phyloP scores from a whole-genome alignment of 2,888 invertebrate genomes.

The Adelphocoris suturalis region DNA sequence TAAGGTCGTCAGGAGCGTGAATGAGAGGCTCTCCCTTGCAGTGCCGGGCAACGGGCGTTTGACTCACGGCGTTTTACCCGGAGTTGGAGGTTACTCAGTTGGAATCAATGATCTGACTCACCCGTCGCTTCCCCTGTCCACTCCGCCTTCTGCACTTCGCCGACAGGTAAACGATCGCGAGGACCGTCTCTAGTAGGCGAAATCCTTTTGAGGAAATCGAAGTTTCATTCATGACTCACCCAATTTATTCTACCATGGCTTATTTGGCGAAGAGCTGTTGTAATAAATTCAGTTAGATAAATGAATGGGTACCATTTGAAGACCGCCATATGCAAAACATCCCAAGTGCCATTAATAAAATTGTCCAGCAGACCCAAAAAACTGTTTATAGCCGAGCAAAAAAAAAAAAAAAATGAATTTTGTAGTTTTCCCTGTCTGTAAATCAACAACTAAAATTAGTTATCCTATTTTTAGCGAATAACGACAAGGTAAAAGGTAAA shows the following conservation, averaged over 20 bases:
- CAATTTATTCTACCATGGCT: not conserved
- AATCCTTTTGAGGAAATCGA: conserved; percentile 11
- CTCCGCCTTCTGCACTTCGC: not conserved
- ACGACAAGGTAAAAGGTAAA: no score
- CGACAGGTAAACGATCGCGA: conserved; percentile 1
- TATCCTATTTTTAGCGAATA: no score
- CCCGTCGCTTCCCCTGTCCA: not conserved
- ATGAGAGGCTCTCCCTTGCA: not conserved
- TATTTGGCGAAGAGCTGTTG: no score
- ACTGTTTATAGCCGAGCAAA: no score
- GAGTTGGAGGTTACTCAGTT: conserved; percentile 55
- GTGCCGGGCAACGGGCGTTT: not conserved
- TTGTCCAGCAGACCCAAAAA: no score
- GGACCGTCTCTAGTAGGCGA: not conserved
- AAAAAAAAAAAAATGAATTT: no score
- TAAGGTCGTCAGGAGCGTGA: not conserved
- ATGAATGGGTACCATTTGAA: no score
- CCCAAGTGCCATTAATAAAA: no score
- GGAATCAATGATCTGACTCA: conserved; percentile 65
- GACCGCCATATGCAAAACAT: no score
- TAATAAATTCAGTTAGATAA: no score
- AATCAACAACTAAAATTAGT: no score
- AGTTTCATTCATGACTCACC: conserved; percentile 5
- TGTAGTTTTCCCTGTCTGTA: no score
- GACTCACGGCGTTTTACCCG: conserved; percentile 39